Conservation (phyloP, 1,140 invertebrate genomes). For the Phthorimaea operculella region DNA sequence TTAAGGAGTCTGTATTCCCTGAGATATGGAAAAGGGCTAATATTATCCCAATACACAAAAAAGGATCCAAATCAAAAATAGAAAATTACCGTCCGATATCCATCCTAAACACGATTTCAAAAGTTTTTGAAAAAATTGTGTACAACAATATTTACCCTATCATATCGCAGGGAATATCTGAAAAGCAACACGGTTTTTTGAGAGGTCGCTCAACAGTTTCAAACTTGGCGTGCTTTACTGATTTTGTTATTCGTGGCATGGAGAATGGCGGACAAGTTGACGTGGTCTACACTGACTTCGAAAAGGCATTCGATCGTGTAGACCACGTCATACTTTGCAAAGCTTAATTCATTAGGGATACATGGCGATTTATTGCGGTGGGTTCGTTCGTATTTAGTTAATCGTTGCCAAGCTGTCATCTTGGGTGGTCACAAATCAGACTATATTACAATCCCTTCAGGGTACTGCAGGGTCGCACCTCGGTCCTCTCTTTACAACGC, state of each 20-base stretch:
- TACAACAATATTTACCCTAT: background rate
- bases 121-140: background rate
- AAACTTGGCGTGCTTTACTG: slow-evolving; percentile 3
- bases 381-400: background rate
- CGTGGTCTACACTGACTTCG: slow-evolving; percentile 1
- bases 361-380: background rate
- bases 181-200: slow-evolving; percentile 6
- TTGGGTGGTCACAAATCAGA: background rate
- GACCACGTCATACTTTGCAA: slow-evolving; percentile 4
- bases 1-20: background rate
- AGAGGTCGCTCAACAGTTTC: slow-evolving; percentile 1
- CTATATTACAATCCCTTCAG: background rate
- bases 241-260: background rate
- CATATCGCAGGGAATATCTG: background rate
- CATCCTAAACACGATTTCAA: background rate
- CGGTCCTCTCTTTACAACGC: slow-evolving; percentile 2
- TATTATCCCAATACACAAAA: background rate
- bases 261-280: background rate
- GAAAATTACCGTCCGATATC: background rate
- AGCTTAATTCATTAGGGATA: slow-evolving; percentile 2
- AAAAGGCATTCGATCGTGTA: slow-evolving; percentile 2
- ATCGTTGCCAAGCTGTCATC: background rate
- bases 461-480: slow-evolving; percentile 1
- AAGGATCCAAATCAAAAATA: background rate
- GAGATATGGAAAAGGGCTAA: slow-evolving; percentile 3